Evolutionary conservation across 2,888 invertebrate genomes (phyloP).

Genomic region (Marasmarcha lunaedactyla): DNA sequence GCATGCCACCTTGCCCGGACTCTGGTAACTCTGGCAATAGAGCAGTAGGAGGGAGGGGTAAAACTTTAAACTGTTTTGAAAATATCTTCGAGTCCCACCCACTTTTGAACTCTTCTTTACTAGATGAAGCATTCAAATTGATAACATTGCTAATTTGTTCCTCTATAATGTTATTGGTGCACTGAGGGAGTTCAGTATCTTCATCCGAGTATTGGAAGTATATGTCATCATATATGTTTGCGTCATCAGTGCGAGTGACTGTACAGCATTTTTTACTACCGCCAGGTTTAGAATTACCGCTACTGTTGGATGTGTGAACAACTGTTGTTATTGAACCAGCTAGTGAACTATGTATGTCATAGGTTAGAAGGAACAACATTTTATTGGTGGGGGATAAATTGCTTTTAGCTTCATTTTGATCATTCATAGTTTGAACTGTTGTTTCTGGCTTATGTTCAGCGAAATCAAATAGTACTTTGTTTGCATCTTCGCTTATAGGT

Average conservation of each 20-base stretch:
- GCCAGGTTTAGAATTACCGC: constrained; percentile 62
- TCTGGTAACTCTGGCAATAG: constrained; percentile 47
- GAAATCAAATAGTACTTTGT: constrained; percentile 52
- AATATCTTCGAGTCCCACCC: constrained; percentile 52
- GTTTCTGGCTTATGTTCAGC: constrained; percentile 43
- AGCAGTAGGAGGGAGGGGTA: constrained; percentile 43
- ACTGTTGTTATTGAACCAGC: constrained; percentile 57
- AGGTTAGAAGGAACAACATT: constrained; percentile 74
- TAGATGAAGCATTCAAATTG: constrained; percentile 57
- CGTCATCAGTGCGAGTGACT: constrained; percentile 42
- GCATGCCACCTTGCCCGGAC: constrained; percentile 41
- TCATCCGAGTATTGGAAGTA: constrained; percentile 72
- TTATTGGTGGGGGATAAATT: constrained; percentile 41
- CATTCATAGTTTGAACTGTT: constrained; percentile 80
- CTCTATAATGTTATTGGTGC: constrained; percentile 49
- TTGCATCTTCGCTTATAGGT: constrained; percentile 48
- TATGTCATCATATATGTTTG: constrained; percentile 56
- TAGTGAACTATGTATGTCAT: constrained; percentile 76
- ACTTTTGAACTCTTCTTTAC: constrained; percentile 49
- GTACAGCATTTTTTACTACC: constrained; percentile 62
- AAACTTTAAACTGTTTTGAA: constrained; percentile 46
- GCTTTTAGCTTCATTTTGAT: constrained; percentile 78
- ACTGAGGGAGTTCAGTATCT: constrained; percentile 65
- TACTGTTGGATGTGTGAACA: constrained; percentile 51
- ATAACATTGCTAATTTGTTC: constrained; percentile 68